Evolutionary conservation across 1,140 invertebrate species (phyloP).

Genomic region (Rhyacophila brunnea): DNA sequence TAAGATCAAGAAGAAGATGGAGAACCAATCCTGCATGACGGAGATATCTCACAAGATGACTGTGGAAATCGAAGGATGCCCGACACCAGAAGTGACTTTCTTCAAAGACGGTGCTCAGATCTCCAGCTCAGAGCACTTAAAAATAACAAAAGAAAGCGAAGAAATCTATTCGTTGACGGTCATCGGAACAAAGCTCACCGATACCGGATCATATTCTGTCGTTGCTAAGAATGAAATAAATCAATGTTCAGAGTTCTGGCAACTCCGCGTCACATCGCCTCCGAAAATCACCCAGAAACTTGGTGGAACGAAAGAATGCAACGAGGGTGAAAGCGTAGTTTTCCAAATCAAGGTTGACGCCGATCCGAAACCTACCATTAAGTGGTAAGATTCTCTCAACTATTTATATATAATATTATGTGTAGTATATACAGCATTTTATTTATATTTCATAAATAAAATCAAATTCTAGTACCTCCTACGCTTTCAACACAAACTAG

Average conservation of each 20-base stretch:
- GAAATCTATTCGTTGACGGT: constrained; percentile 74
- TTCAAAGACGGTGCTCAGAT: constrained; percentile 83
- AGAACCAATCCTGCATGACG: constrained; percentile 69
- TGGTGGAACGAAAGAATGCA: constrained; percentile 64
- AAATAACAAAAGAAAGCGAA: constrained; percentile 65
- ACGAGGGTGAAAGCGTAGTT: constrained; percentile 77
- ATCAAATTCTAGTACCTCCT: no score
- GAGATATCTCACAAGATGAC: constrained; percentile 69
- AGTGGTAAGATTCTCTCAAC: constrained; percentile 60
- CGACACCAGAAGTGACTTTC: constrained; percentile 78
- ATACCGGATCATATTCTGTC: constrained; percentile 91
- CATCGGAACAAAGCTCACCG: constrained; percentile 76
- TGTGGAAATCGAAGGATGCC: constrained; percentile 80
- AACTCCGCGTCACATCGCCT: constrained; percentile 73
- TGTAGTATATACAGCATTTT: no score
- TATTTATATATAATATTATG: no score
- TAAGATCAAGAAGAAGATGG: constrained; percentile 77
- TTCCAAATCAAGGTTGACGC: constrained; percentile 82
- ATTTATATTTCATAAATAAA: no score
- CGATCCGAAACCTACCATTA: constrained; percentile 76
- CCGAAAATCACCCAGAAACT: constrained; percentile 71
- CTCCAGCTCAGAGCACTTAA: constrained; percentile 66
- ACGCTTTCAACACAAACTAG: no score
- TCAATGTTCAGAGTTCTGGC: constrained; percentile 83
- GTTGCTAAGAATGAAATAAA: constrained; percentile 87